Base-by-base conservation (phyloP, 2,113 vertebrate genomes). In the Spea bombifrons region DNA sequence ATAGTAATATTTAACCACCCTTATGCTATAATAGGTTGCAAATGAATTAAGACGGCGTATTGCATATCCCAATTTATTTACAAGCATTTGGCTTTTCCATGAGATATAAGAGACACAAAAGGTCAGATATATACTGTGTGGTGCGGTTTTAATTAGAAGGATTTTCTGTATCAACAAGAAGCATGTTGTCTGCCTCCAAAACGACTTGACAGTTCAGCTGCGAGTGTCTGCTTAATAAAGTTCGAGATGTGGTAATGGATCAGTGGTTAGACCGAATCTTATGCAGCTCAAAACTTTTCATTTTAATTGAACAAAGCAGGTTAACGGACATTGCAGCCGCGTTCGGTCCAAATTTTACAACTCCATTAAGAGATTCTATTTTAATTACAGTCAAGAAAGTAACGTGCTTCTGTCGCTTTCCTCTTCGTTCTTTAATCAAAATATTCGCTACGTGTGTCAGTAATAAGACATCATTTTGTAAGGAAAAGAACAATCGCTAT, bases 321-420 rank as follows among this genome's bases (percentile, higher is more conserved):
- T 70, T 85, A 85, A 83, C 82, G 82, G 87, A 83, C 85, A 83
- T 83, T 83, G 55, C 46, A 4, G 76, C 76, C 76, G 53, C 76
- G 72, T 78, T 3, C 15, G 45, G 76, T 72, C 64, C 64, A 73
- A 66, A 68, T 73, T 80, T 80, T 80, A 80, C 71, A 59, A 73
- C 72, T 80, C 78, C 78, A 80, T 80, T 80, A 80, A 46, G 64
- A 80, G 63, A 73, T 59, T 43, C 10, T 45, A 79, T 79, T 73
- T 79, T 79, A 79, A 79, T 79, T 79, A 79, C 77, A 67, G 52
- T 7, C 46, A 57, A 47, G 15, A 50, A 73, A 71, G 66, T 73
- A 66, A 79, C 47, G 45, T 55, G 61, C 65, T 63, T 8, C 7
- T 45, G 1, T 43, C 49, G 46, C 50, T 65, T 43, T 52, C 45